These are phyloP conservation scores for Mya arenaria DNA, from an alignment of 1,140 invertebrate genomes.

Conservation along the genomic window DNA sequence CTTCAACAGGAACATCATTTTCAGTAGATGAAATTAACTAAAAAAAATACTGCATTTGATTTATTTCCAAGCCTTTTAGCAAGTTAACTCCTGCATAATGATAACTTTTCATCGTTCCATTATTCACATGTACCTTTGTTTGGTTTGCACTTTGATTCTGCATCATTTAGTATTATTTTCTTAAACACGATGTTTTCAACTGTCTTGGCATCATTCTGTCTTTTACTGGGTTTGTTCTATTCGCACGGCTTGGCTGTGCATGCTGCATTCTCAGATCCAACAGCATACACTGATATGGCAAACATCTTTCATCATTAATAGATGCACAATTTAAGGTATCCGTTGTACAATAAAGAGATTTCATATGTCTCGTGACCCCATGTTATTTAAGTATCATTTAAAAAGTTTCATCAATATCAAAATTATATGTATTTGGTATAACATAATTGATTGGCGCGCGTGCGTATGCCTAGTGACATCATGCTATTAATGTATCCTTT, in stretches of 20 bases:
- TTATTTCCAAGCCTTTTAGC: constrained; percentile 7
- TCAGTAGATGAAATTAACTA: neutral
- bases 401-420: neutral
- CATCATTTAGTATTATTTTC: constrained; percentile 30
- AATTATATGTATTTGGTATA: neutral
- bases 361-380: neutral
- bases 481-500: no score
- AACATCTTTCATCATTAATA: neutral
- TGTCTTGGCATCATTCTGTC: neutral
- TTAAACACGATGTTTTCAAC: constrained; percentile 19
- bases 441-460: neutral
- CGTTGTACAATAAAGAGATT: neutral
- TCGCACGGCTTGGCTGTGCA: neutral
- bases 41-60: constrained; percentile 18
- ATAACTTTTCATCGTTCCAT: neutral
- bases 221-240: neutral
- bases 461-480: no score
- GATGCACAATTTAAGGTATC: neutral
- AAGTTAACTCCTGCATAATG: neutral
- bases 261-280: neutral
- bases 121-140: constrained; percentile 19
- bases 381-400: neutral
- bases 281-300: no score
- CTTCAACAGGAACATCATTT: neutral
- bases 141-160: constrained; percentile 5